Evolutionary conservation across 2,113 vertebrate species (phyloP).

Genomic region (Trichomycterus rosablanca): DNA sequence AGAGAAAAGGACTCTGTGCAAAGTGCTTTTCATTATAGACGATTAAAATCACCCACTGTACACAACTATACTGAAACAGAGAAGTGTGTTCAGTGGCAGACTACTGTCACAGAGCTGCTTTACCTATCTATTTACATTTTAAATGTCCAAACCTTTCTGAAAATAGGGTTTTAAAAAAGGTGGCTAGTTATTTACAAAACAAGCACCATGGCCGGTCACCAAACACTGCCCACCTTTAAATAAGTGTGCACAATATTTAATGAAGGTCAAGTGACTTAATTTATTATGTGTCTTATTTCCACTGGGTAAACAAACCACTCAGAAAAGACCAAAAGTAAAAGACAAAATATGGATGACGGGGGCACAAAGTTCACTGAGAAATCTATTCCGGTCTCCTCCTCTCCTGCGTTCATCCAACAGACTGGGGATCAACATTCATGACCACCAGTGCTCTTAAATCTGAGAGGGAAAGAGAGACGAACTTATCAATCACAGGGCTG

Average conservation of each 20-base stretch:
- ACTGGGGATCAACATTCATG: not conserved
- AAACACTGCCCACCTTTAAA: constrained; percentile 16
- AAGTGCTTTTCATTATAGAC: too few relatives aligned
- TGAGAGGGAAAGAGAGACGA: constrained; percentile 3
- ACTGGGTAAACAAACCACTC: constrained; percentile 10
- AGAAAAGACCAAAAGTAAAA: not conserved
- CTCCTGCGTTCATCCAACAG: not conserved
- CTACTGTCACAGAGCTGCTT: too few relatives aligned
- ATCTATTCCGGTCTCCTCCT: not conserved
- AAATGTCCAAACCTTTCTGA: too few relatives aligned
- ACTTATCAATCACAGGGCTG: constrained; percentile 38
- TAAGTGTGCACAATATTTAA: constrained; percentile 16
- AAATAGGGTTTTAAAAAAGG: too few relatives aligned
- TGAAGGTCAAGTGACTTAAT: constrained; percentile 31
- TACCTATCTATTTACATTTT: too few relatives aligned
- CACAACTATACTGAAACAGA: too few relatives aligned
- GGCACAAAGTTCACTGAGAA: too few relatives aligned
- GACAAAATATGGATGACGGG: not conserved
- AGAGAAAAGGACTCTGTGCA: too few relatives aligned
- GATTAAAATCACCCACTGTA: too few relatives aligned
- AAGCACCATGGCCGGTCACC: constrained; percentile 17
- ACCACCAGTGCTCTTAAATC: not conserved
- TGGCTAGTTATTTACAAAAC: constrained; percentile 19
- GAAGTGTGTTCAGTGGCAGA: too few relatives aligned
- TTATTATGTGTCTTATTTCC: not conserved